phyloP scores from a whole-genome alignment of 2,888 invertebrate species.

The Megamerina dolium region DNA sequence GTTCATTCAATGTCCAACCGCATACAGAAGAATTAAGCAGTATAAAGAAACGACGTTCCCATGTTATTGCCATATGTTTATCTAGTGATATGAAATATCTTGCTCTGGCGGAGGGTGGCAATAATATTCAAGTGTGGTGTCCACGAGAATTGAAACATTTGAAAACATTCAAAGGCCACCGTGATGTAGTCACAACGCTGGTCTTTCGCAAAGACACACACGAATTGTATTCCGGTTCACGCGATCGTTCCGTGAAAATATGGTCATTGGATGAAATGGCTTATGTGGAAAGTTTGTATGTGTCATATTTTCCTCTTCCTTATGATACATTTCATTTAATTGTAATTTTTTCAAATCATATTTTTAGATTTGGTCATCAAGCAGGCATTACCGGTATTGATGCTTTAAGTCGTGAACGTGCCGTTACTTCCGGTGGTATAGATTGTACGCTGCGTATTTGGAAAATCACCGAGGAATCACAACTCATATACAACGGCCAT shows the following conservation, averaged over 20 bases:
- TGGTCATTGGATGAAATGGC: conserved; percentile 97
- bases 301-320: too few relatives aligned
- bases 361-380: conserved; percentile 75
- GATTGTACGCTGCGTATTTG: conserved; percentile 85
- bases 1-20: conserved; percentile 47
- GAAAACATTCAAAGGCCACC: conserved; percentile 76
- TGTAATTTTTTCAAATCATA: neutral
- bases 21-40: conserved; percentile 46
- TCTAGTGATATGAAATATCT: conserved; percentile 77
- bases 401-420: conserved; percentile 76
- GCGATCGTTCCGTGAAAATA: conserved; percentile 78
- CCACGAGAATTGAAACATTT: conserved; percentile 68
- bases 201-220: conserved; percentile 81
- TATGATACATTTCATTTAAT: conserved; percentile 52
- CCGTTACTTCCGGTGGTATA: conserved; percentile 82
- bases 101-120: conserved; percentile 64
- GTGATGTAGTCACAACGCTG: conserved; percentile 66
- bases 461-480: conserved; percentile 97
- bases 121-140: conserved; percentile 78
- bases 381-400: conserved; percentile 81
- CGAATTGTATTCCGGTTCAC: conserved; percentile 73
- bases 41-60: conserved; percentile 38
- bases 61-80: conserved; percentile 63
- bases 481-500: conserved; percentile 86
- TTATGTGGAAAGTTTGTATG: conserved; percentile 91